Conservation (phyloP, 2,113 vertebrate genomes). For the Chlamydotis undulata region DNA sequence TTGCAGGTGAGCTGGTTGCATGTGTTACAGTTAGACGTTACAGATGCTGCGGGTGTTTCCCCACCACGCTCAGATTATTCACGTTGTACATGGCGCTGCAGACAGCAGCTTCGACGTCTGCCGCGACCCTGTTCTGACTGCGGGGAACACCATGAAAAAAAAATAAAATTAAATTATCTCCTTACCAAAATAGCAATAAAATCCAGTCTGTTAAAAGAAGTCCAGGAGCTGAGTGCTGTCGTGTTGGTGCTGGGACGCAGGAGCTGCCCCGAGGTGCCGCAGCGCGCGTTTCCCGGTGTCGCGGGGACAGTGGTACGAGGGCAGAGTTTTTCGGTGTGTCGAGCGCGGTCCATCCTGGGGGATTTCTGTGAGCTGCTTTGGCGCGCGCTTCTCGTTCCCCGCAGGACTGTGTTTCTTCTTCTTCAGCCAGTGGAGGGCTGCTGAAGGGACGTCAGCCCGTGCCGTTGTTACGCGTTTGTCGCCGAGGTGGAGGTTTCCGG, state of each 20-base stretch:
- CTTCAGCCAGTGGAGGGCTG: neutral
- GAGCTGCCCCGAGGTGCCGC: neutral
- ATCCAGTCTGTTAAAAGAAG: too few relatives aligned
- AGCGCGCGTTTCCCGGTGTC: neutral
- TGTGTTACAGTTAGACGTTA: neutral
- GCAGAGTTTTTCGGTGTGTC: neutral
- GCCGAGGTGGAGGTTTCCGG: neutral
- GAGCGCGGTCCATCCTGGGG: rapidly evolving
- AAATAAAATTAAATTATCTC: neutral
- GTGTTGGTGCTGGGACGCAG: neutral
- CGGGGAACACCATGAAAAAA: neutral
- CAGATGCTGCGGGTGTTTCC: neutral
- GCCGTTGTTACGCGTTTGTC: rapidly evolving
- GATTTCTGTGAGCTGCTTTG: neutral
- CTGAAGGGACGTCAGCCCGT: neutral
- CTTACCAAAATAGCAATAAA: neutral
- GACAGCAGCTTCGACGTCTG: neutral
- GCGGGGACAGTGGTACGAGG: neutral
- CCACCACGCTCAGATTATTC: neutral
- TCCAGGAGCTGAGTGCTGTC: neutral
- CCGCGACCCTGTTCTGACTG: neutral
- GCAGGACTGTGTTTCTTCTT: neutral
- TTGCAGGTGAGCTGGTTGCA: neutral
- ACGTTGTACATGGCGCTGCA: neutral
- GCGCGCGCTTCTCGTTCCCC: neutral